phyloP scores from a whole-genome alignment of 2,797 vertebrate species.

The Sebastiscus tertius region DNA sequence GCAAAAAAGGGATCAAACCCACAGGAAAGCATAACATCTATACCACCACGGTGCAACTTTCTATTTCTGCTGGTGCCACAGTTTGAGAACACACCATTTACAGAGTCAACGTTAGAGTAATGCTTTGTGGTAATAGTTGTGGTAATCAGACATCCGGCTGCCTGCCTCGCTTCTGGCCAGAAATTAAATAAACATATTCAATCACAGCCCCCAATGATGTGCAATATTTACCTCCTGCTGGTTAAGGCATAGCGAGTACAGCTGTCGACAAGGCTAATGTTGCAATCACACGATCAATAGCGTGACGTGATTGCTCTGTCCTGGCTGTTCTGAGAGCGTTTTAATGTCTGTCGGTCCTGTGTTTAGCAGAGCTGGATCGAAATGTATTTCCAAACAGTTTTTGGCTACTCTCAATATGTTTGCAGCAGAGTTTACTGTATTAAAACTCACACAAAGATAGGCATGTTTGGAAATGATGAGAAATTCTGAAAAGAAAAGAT shows the following conservation, averaged over 20 bases:
- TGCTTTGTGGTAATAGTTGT: constrained; percentile 23
- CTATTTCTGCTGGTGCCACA: constrained; percentile 29
- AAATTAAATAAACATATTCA: constrained; percentile 62
- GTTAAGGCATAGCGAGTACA: constrained; percentile 50
- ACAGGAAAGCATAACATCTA: constrained; percentile 20
- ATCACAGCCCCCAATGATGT: constrained; percentile 61
- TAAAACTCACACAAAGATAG: background rate
- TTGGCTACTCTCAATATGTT: background rate
- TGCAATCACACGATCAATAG: constrained; percentile 64
- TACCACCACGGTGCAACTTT: constrained; percentile 4
- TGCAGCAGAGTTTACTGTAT: background rate
- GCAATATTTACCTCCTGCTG: constrained; percentile 62
- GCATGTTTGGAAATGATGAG: background rate
- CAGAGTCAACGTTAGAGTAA: background rate
- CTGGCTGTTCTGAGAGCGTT: constrained; percentile 25
- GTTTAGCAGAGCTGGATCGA: constrained; percentile 7
- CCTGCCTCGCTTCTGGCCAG: constrained; percentile 32
- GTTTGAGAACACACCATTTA: constrained; percentile 8
- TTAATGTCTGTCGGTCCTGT: constrained; percentile 22
- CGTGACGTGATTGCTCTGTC: constrained; percentile 44
- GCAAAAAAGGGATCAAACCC: constrained; percentile 42
- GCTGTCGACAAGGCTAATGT: constrained; percentile 51
- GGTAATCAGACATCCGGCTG: constrained; percentile 50
- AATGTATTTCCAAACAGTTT: constrained; percentile 7
- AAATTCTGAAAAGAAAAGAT: background rate